phyloP scores from a whole-genome alignment of 1,140 invertebrate species.

The Drosophila eugracilis region DNA sequence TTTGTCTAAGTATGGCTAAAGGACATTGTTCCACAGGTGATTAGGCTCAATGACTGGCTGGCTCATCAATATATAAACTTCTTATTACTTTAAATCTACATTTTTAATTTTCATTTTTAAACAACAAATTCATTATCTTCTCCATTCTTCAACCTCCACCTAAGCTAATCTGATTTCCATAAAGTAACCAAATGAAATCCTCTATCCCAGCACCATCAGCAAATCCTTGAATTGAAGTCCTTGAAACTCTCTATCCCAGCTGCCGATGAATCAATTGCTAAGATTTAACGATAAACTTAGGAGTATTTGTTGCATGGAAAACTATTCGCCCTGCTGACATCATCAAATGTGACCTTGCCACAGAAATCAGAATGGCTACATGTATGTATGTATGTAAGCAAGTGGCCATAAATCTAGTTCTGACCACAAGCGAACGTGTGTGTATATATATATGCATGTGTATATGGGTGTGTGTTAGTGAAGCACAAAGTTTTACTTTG shows the following conservation, averaged over 20 bases:
- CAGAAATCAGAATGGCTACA: conserved; percentile 4
- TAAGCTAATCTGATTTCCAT: neutral
- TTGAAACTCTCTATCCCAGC: neutral
- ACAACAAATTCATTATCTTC: too few relatives aligned
- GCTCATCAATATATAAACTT: too few relatives aligned
- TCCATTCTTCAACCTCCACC: too few relatives aligned
- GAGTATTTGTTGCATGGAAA: conserved; percentile 1
- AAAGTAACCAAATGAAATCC: neutral
- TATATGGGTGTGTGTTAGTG: neutral
- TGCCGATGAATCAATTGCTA: conserved; percentile 14
- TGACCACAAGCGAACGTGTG: conserved; percentile 3
- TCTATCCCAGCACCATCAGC: neutral
- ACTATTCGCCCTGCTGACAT: conserved; percentile 34
- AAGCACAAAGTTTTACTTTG: conserved; percentile 37
- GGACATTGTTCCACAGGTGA: too few relatives aligned
- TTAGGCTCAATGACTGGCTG: too few relatives aligned
- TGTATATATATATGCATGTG: too few relatives aligned
- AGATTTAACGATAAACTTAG: conserved; percentile 28
- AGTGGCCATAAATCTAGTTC: conserved; percentile 43
- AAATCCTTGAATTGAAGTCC: neutral
- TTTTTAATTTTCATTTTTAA: too few relatives aligned
- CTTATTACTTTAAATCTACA: too few relatives aligned
- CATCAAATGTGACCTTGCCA: conserved; percentile 43
- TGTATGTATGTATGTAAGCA: neutral
- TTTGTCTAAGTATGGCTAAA: too few relatives aligned